Evolutionary conservation across 1,140 invertebrate genomes (phyloP).

Genomic region (Oedothorax gibbosus): DNA sequence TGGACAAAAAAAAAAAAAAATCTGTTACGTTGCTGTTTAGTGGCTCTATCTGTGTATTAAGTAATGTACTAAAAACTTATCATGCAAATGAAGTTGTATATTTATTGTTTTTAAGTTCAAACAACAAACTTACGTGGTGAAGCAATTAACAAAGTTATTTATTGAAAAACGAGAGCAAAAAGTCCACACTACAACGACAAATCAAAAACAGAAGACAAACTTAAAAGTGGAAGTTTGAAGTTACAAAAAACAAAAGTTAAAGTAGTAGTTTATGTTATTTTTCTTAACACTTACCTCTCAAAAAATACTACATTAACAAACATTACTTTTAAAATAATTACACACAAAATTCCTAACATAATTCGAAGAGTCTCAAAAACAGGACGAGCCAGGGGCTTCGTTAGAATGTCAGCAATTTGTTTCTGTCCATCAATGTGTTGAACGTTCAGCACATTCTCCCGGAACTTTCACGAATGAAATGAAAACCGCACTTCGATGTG

Average conservation of each 20-base stretch:
- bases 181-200: no score
- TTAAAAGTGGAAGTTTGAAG: no score
- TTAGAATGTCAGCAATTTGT: slow-evolving; percentile 60
- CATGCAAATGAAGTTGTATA: no score
- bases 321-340: neutral
- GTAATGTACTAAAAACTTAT: no score
- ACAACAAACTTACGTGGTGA: no score
- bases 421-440: slow-evolving; percentile 13
- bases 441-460: slow-evolving; percentile 15
- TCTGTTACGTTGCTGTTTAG: no score
- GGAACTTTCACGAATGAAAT: slow-evolving; percentile 66
- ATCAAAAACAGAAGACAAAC: no score
- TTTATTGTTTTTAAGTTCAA: no score
- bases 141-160: no score
- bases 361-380: slow-evolving; percentile 3
- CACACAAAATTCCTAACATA: slow-evolving; percentile 2
- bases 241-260: neutral
- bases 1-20: no score
- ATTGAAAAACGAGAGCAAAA: no score
- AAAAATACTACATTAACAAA: neutral
- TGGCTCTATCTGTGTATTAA: no score
- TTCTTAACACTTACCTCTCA: slow-evolving; percentile 3
- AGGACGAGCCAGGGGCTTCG: slow-evolving; percentile 48
- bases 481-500: slow-evolving; percentile 59
- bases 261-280: neutral